Evolutionary conservation across 2,888 invertebrate species (phyloP).

Genomic region (Liodrosophila aerea): DNA sequence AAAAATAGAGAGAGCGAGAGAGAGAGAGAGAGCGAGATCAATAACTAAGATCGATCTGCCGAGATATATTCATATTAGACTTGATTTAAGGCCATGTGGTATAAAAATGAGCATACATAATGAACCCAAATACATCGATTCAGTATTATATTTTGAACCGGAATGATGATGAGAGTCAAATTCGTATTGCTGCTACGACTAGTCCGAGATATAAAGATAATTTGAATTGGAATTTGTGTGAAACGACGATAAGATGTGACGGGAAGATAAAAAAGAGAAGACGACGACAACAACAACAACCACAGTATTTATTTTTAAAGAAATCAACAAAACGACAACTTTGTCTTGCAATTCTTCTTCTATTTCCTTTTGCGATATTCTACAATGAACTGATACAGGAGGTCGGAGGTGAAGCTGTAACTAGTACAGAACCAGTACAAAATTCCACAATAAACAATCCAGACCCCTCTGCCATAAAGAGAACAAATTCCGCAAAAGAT

Average conservation of each 20-base stretch:
- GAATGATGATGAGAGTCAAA: conserved; percentile 2
- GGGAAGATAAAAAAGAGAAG: background rate
- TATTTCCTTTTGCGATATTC: conserved; percentile 45
- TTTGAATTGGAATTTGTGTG: background rate
- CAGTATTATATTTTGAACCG: conserved; percentile 23
- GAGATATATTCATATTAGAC: conserved; percentile 17
- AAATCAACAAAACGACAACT: conserved; percentile 35
- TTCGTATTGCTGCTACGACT: background rate
- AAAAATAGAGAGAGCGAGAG: no score
- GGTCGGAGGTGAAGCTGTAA: conserved; percentile 30
- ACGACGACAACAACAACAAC: background rate
- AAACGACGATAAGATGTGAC: no score
- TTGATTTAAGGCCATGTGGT: conserved; percentile 48
- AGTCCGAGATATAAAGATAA: background rate
- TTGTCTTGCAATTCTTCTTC: conserved; percentile 50
- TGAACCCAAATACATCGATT: conserved; percentile 33
- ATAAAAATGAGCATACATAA: conserved; percentile 54
- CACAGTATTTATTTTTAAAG: conserved; percentile 34
- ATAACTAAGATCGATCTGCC: conserved; percentile 7
- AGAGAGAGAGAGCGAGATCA: background rate
- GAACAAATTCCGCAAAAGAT: no score
- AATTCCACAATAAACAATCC: background rate
- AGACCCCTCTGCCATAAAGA: no score
- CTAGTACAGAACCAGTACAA: conserved; percentile 13
- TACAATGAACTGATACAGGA: conserved; percentile 31